Base-by-base conservation (phyloP, 2,888 invertebrate species). In the Cosmopolites sordidus region DNA sequence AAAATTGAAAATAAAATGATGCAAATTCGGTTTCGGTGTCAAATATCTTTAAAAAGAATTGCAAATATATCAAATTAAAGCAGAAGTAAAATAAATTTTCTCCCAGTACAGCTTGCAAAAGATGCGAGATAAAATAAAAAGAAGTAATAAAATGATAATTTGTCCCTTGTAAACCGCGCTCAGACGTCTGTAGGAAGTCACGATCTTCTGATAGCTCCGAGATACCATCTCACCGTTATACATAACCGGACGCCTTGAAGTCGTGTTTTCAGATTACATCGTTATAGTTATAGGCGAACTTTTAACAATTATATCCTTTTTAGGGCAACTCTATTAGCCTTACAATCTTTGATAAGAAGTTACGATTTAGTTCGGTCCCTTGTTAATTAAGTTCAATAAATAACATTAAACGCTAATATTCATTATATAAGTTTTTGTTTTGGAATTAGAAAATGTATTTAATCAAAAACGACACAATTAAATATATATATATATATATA, bases 231-330 rank as follows among this genome's bases (percentile, higher is more conserved):
- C 50, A 52, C 52, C 56, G 52, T 49, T 56, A 52, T 58, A 58
- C 54, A 58, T 54, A 54, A 58, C 52, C 51, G 54, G 58, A 58
- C 58, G 58, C 54, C 54, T 55, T 55, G 37, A 45, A 58, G 58
- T 58, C 51, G 51, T 56, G 52, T 52, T 52, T 52, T 54, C 57
- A 42, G 52, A 43, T 33, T 49, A 43, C 48, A 12, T 41, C 33
- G 46, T 56, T 52, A 57, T 57, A 54, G 45, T 57, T 57, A 54
- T 54, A 44, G 58, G 51, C 29, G 16, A 54, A 58, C 54, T 54
- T 54, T 54, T 51, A 58, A 54, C 58, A 58, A 58, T 58, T 58
- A 58, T 54, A 58, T 42, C 33, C 48, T 53, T 40, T 54, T 54
- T 46, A 43, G 48, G 48, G 43, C 39, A 39, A 48, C 43, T 51